Evolutionary conservation across 2,113 vertebrate genomes (phyloP), one percentile per base, ranked within the genome.

Genomic region (Centropus unirufus): DNA sequence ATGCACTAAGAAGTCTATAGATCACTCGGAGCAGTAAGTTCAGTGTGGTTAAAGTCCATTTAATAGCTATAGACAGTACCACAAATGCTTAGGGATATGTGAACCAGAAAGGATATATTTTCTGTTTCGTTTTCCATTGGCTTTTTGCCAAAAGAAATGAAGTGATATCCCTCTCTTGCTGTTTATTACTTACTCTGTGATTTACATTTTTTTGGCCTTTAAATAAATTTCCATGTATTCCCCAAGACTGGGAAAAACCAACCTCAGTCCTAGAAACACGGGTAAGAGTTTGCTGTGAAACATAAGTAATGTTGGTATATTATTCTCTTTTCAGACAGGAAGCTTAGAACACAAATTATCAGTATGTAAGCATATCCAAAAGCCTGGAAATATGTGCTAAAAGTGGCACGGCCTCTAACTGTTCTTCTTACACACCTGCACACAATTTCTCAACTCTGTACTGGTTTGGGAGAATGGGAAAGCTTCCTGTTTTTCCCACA

Each of bases 341-440:
- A 46, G 8, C 11, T 54, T 58, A 11, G 39, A 52, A 39, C 19
- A 34, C 14, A 58, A 5, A 4, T 11, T 18, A 5, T 39, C 1
- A 0, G 14, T 61, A 40, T 6, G 4, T 2, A 12, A 0, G 2
- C 0, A 2, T 14, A 29, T 57, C 46, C 46, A 46, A 32, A 68
- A 42, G 16, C 24, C 23, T 14, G n/a, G 46, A 30, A 54, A 52
- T 54, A 58, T 5, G 2, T 73, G 36, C 14, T 66, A 15, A 72
- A 68, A 63, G 2, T 1, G 6, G 24, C 2, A 10, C 0, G 0
- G 1, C 17, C 23, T 36, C 34, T 17, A 51, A 21, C 23, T 10
- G 14, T 47, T 14, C 27, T 9, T 64, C 46, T 68, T 51, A 12
- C 32, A 46, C n/a, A 19, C 26, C 10, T 8, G 13, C 27, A 29